A percentile compares a stretch with the other conserved stretches of the same genome.
Evolutionary conservation across 2,888 invertebrate species (phyloP).

Genomic region (Coenonympha arcania): DNA sequence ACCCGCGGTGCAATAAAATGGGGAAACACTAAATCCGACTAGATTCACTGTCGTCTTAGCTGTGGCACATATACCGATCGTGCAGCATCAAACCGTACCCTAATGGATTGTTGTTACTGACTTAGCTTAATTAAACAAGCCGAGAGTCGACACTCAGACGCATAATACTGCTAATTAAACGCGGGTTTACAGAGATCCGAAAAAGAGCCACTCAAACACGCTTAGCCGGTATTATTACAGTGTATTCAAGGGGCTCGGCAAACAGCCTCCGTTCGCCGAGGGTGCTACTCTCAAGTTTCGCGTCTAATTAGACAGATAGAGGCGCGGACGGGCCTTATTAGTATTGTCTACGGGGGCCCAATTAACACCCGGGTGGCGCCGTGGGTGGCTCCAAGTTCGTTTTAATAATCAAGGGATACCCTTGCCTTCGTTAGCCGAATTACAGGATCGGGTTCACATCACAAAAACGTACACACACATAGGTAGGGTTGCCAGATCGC

Average conservation of each 20-base stretch:
- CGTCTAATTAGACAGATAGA: conserved; percentile 75
- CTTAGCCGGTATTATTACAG: conserved; percentile 74
- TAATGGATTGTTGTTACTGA: conserved; percentile 68
- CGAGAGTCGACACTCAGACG: conserved; percentile 69
- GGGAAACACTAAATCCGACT: too few species aligned
- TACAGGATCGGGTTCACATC: conserved; percentile 57
- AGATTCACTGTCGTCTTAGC: neutral
- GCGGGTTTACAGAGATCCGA: conserved; percentile 72
- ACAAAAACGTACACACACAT: conserved; percentile 27
- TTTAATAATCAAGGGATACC: conserved; percentile 73
- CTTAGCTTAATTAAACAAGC: conserved; percentile 72
- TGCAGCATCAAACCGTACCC: conserved; percentile 37
- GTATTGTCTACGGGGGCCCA: conserved; percentile 75
- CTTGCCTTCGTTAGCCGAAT: conserved; percentile 69
- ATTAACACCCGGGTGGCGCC: conserved; percentile 69
- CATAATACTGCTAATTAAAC: conserved; percentile 73
- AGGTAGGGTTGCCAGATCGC: too few species aligned
- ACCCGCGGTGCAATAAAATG: too few species aligned
- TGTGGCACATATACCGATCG: neutral
- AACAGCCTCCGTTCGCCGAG: conserved; percentile 68
- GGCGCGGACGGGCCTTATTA: conserved; percentile 74
- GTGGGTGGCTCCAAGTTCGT: conserved; percentile 68
- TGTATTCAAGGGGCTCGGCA: conserved; percentile 70
- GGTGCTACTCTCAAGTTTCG: conserved; percentile 74
- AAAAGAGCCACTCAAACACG: conserved; percentile 74